Conservation (phyloP, 1,140 invertebrate genomes). For the Matsumurasca onukii region DNA sequence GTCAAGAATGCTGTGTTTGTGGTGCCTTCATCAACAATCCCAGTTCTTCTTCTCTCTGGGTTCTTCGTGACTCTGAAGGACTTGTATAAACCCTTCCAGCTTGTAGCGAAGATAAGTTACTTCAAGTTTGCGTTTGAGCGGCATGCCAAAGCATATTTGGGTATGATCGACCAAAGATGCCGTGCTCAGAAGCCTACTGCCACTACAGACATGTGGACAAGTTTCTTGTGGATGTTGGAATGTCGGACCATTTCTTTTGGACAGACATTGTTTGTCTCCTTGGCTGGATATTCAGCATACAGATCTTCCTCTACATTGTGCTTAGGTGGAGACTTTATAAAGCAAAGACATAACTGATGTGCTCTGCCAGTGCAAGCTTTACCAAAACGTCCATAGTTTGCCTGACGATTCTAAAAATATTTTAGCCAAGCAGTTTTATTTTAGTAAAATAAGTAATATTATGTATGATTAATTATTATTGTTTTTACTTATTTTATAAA, state of each 20-base stretch:
- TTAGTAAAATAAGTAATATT: too few species aligned
- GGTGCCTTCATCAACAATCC: constrained; percentile 76
- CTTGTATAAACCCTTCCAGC: constrained; percentile 68
- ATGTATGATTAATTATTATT: too few species aligned
- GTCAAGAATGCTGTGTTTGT: constrained; percentile 81
- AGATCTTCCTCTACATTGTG: constrained; percentile 18
- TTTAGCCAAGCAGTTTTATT: too few species aligned
- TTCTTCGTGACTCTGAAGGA: constrained; percentile 82
- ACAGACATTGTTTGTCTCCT: constrained; percentile 1
- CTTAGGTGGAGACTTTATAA: constrained; percentile 6
- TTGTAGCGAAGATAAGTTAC: constrained; percentile 71
- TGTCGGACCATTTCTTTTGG: constrained; percentile 74
- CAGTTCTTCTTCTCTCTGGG: constrained; percentile 81
- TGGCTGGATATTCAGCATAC: constrained; percentile 6
- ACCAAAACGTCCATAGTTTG: too few species aligned
- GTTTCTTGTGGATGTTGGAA: constrained; percentile 86
- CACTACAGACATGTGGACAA: constrained; percentile 80
- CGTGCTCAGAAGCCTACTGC: constrained; percentile 80
- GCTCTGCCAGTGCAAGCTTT: too few species aligned
- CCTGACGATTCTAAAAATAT: too few species aligned
- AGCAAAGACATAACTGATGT: constrained; percentile 16
- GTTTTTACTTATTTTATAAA: too few species aligned
- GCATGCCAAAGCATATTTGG: constrained; percentile 77
- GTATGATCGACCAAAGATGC: constrained; percentile 73
- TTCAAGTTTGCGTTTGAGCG: constrained; percentile 82